Conservation (phyloP, 2,113 vertebrate species). For the Ageneiosus marmoratus region DNA sequence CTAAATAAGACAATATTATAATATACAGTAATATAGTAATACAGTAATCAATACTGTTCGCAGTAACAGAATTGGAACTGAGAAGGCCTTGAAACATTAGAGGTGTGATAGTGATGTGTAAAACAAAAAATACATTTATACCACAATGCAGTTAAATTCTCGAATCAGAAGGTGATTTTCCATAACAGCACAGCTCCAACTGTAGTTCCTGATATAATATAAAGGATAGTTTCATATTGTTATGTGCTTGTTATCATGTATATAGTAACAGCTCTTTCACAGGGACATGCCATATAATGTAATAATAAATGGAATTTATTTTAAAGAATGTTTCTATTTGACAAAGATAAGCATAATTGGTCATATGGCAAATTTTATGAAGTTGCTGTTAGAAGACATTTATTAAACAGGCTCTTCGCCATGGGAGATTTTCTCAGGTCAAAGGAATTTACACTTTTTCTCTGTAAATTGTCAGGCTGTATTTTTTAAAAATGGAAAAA, state of each 20-base stretch:
- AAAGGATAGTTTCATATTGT: background rate
- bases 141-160: too few species aligned
- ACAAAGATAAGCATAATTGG: background rate
- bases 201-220: background rate
- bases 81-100: background rate
- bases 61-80: too few species aligned
- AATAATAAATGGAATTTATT: too few species aligned
- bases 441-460: background rate
- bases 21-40: background rate
- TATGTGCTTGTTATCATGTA: background rate
- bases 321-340: too few species aligned
- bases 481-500: background rate
- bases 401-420: background rate
- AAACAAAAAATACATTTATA: background rate
- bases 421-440: background rate
- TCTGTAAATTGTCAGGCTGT: background rate
- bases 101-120: background rate
- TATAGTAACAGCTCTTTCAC: background rate
- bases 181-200: background rate
- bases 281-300: too few species aligned
- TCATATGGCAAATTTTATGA: background rate
- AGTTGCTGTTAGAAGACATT: background rate
- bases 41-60: too few species aligned
- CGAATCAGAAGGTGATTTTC: background rate
- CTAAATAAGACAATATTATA: background rate